Conservation (phyloP, 2,888 invertebrate species). For the Toxonevra muliebris region DNA sequence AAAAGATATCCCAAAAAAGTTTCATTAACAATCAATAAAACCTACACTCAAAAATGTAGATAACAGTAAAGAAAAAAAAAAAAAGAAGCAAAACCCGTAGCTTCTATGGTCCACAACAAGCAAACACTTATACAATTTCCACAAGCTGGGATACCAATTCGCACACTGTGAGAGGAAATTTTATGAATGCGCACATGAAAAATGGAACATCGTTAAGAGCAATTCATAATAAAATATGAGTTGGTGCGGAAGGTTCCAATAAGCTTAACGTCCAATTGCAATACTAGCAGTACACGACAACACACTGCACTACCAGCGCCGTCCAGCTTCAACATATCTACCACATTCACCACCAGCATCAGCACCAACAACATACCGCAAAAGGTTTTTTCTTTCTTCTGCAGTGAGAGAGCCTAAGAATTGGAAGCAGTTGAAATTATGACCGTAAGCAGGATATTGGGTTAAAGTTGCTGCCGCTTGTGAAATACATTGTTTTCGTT, state of each 20-base stretch:
- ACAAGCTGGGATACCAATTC: background rate
- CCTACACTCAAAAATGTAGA: background rate
- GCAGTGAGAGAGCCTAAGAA: background rate
- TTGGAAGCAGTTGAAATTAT: conserved; percentile 48
- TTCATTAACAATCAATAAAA: background rate
- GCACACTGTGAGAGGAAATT: conserved; percentile 43
- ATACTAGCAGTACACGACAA: conserved; percentile 23
- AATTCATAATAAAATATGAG: conserved; percentile 64
- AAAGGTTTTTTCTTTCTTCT: conserved; percentile 20
- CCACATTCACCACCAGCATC: too few relatives aligned
- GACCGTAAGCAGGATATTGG: conserved; percentile 61
- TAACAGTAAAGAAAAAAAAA: too few relatives aligned
- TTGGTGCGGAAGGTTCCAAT: conserved; percentile 45
- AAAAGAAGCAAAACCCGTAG: background rate
- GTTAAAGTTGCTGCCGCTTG: conserved; percentile 46
- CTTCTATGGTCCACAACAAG: too few relatives aligned
- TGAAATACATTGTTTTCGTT: conserved; percentile 27
- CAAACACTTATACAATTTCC: background rate
- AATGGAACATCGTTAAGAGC: conserved; percentile 65
- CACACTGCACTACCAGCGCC: conserved; percentile 1
- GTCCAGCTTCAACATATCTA: too few relatives aligned
- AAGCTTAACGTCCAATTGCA: conserved; percentile 42
- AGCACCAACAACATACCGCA: too few relatives aligned
- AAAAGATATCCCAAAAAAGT: too few relatives aligned
- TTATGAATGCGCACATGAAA: conserved; percentile 65